phyloP scores from a whole-genome alignment of 1,140 invertebrate genomes.

The Spodoptera litura region DNA sequence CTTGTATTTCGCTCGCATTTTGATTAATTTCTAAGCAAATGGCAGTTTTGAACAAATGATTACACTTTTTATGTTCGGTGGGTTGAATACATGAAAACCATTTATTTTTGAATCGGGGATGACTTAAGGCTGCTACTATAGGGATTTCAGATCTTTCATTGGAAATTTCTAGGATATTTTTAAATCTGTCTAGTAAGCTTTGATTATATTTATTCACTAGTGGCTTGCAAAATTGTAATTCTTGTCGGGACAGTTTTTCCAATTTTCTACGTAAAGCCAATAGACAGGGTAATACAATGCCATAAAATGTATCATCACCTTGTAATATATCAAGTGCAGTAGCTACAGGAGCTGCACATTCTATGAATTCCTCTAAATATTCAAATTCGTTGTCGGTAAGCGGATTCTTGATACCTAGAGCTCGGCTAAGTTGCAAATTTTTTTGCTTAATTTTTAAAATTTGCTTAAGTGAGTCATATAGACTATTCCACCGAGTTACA shows the following conservation, averaged over 20 bases:
- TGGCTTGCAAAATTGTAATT: not conserved
- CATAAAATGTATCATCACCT: not conserved
- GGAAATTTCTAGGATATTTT: not conserved
- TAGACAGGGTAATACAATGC: not conserved
- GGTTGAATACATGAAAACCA: not conserved
- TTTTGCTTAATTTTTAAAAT: too few species aligned
- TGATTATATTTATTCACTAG: not conserved
- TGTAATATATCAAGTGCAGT: not conserved
- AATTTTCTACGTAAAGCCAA: not conserved
- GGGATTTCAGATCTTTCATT: not conserved
- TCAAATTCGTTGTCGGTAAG: slow-evolving; percentile 47
- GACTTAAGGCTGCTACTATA: not conserved
- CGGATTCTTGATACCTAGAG: slow-evolving; percentile 30
- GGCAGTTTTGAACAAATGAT: not conserved
- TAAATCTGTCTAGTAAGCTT: not conserved
- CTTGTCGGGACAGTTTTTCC: not conserved
- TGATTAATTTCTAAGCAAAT: not conserved
- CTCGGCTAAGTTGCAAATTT: too few species aligned
- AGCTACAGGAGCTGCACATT: not conserved
- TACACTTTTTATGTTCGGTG: not conserved
- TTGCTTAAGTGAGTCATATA: too few species aligned
- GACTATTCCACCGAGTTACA: too few species aligned
- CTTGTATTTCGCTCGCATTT: not conserved
- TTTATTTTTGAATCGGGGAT: not conserved
- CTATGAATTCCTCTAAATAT: not conserved